Conservation (phyloP, 2,113 vertebrate species). For the Hydropotes inermis region DNA sequence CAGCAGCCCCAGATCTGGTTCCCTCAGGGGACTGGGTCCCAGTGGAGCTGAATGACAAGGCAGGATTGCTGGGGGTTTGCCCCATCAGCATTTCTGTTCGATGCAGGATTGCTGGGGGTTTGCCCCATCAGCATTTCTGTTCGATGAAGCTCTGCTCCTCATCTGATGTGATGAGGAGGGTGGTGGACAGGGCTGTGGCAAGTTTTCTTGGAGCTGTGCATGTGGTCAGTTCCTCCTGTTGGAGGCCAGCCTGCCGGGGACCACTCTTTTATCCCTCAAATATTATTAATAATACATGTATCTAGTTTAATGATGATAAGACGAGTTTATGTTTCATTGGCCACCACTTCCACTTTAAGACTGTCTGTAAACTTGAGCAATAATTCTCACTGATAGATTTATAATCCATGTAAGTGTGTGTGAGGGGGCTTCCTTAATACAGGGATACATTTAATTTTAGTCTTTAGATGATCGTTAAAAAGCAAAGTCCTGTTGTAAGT, state of each 20-base stretch:
- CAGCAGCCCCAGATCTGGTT: background rate
- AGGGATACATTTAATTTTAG: background rate
- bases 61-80: background rate
- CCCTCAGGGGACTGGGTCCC: no score
- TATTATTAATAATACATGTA: background rate
- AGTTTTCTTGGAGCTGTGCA: background rate
- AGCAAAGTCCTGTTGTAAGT: background rate
- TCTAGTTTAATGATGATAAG: background rate
- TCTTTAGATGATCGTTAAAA: background rate
- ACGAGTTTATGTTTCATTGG: background rate
- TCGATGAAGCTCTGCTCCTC: fast-evolving
- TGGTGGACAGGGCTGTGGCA: background rate
- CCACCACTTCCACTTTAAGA: background rate
- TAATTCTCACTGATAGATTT: background rate
- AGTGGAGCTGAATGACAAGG: background rate
- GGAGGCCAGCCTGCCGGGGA: background rate
- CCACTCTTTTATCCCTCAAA: background rate
- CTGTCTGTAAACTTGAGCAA: background rate
- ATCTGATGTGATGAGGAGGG: background rate
- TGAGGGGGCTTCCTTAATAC: background rate
- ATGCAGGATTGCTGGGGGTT: background rate
- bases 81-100: background rate
- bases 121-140: background rate
- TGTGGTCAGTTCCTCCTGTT: background rate
- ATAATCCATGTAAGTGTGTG: background rate